Conservation (phyloP, 1,140 invertebrate species). For the Ips typographus region DNA sequence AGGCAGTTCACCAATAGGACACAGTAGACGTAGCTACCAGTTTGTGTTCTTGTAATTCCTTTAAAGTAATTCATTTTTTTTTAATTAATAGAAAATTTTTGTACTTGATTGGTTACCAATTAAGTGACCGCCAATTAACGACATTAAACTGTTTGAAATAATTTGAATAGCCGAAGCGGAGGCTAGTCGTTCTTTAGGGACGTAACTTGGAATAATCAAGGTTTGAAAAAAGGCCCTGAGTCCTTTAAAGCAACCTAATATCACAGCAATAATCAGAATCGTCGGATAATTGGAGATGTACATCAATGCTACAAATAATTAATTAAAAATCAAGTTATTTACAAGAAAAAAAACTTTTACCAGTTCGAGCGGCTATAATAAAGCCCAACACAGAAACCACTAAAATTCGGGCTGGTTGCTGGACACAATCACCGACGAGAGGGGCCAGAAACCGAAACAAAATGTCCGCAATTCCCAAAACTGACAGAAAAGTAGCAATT, state of each 20-base stretch:
- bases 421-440: conserved; percentile 57
- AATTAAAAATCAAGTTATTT: conserved; percentile 1
- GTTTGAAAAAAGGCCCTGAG: conserved; percentile 68
- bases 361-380: conserved; percentile 47
- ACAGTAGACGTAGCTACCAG: conserved; percentile 50
- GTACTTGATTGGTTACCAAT: conserved; percentile 34
- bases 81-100: background rate
- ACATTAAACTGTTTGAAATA: conserved; percentile 56
- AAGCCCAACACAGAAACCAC: conserved; percentile 48
- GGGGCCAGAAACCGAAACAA: conserved; percentile 62
- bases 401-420: conserved; percentile 48
- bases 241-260: conserved; percentile 65
- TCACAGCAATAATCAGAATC: conserved; percentile 53
- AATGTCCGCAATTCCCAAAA: conserved; percentile 61
- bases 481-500: conserved; percentile 63
- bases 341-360: conserved; percentile 41
- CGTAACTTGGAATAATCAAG: conserved; percentile 64
- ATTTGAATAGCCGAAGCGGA: conserved; percentile 65
- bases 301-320: conserved; percentile 13
- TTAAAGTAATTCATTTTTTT: conserved; percentile 18
- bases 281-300: conserved; percentile 17
- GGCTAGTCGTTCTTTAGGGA: conserved; percentile 63
- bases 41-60: conserved; percentile 53
- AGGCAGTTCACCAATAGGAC: conserved; percentile 53
- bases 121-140: conserved; percentile 42